Conservation (phyloP, 2,797 vertebrate genomes). For the Syncerus caffer region DNA sequence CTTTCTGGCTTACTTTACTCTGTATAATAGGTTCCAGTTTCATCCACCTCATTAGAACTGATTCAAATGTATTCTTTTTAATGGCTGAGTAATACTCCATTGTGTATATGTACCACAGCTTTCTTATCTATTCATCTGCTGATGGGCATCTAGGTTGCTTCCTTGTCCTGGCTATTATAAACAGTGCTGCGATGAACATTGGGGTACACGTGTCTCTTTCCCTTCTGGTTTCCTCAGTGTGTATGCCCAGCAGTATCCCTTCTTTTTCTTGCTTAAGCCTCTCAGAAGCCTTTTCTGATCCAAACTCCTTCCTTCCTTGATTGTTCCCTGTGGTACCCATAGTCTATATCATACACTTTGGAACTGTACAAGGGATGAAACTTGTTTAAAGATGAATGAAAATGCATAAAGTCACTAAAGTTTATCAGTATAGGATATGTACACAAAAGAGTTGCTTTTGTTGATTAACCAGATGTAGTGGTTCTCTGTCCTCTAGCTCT, state of each 20-base stretch:
- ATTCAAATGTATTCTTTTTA: too few relatives aligned
- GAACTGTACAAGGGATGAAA: not conserved
- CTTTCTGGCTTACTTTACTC: too few relatives aligned
- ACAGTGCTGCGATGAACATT: too few relatives aligned
- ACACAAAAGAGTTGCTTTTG: not conserved
- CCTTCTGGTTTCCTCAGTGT: too few relatives aligned
- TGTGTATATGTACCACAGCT: too few relatives aligned
- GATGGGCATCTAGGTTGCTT: too few relatives aligned
- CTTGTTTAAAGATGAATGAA: not conserved
- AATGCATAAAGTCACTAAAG: not conserved
- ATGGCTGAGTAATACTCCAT: too few relatives aligned
- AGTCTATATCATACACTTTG: not conserved
- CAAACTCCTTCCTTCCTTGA: not conserved
- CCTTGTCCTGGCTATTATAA: too few relatives aligned
- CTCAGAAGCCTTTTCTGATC: not conserved
- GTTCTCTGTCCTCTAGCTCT: not conserved
- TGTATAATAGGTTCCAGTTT: too few relatives aligned
- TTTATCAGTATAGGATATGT: not conserved
- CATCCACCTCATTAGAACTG: too few relatives aligned
- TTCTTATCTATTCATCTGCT: too few relatives aligned
- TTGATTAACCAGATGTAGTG: not conserved
- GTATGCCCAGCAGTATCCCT: not conserved
- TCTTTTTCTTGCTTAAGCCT: not conserved
- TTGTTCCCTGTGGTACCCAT: not conserved
- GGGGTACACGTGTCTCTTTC: too few relatives aligned